phyloP scores from a whole-genome alignment of 1,140 invertebrate genomes.

The Aphelinus certus region DNA sequence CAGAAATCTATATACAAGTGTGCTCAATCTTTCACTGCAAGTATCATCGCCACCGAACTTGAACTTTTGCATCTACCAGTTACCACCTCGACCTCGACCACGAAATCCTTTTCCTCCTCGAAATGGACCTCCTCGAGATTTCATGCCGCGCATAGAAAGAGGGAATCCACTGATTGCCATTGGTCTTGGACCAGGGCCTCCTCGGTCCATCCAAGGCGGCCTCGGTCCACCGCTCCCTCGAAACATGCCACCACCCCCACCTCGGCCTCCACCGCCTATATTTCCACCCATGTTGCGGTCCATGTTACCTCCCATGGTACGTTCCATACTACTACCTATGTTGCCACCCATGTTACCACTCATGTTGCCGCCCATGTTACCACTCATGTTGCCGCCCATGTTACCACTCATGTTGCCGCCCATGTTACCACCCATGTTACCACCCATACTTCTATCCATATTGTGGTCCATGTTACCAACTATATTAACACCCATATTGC shows the following conservation, averaged over 20 bases:
- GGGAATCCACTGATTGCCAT: conserved; percentile 44
- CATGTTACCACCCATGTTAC: too few relatives aligned
- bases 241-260: background rate
- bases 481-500: too few relatives aligned
- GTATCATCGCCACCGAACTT: background rate
- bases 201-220: conserved; percentile 58
- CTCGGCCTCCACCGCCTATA: conserved; percentile 47
- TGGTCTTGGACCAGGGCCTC: conserved; percentile 48
- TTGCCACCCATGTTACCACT: too few relatives aligned
- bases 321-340: too few relatives aligned
- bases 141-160: conserved; percentile 49
- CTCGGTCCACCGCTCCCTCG: conserved; percentile 48
- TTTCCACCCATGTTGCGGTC: background rate
- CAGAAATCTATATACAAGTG: conserved; percentile 29
- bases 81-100: conserved; percentile 53
- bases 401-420: too few relatives aligned
- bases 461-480: too few relatives aligned
- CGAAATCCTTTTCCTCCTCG: conserved; percentile 51
- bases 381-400: too few relatives aligned
- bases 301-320: too few relatives aligned
- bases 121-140: conserved; percentile 55
- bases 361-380: too few relatives aligned
- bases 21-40: background rate
- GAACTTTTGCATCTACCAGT: conserved; percentile 44
- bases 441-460: too few relatives aligned